Evolutionary conservation across 2,797 vertebrate genomes (phyloP).

Genomic region (Lycodopsis pacificus): DNA sequence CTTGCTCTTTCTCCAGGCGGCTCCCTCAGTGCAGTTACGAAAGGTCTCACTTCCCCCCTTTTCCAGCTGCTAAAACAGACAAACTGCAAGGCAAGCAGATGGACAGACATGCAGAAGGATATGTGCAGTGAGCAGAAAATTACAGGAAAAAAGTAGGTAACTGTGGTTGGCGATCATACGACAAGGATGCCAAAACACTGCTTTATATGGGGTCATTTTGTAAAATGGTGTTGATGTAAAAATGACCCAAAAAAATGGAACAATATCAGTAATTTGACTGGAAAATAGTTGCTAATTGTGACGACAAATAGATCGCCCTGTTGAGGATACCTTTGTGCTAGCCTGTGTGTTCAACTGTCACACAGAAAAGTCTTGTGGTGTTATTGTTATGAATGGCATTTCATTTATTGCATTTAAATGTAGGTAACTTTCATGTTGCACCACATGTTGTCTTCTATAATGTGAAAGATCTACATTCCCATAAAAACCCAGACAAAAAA

Average conservation of each 20-base stretch:
- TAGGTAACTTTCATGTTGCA: background rate
- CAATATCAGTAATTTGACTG: background rate
- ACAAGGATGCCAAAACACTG: background rate
- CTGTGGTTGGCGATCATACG: background rate
- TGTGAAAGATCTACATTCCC: too few species aligned
- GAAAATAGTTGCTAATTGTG: background rate
- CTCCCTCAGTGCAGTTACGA: background rate
- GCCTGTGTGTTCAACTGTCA: background rate
- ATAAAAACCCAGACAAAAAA: too few species aligned
- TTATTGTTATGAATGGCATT: background rate
- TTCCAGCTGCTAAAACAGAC: conserved; percentile 28
- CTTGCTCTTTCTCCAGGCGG: too few species aligned
- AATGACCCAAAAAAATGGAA: background rate
- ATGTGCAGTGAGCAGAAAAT: background rate
- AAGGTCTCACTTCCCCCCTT: background rate
- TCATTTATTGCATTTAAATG: background rate
- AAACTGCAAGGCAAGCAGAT: conserved; percentile 5
- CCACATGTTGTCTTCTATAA: too few species aligned
- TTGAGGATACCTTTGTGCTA: background rate
- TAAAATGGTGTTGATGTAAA: background rate
- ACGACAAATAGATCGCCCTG: background rate
- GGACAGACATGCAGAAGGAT: background rate
- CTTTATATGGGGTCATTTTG: too few species aligned
- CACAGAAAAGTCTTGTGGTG: conserved; percentile 17
- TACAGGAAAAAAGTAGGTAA: background rate